Conservation (phyloP, 2,888 invertebrate genomes). For the Drosophila monieri region DNA sequence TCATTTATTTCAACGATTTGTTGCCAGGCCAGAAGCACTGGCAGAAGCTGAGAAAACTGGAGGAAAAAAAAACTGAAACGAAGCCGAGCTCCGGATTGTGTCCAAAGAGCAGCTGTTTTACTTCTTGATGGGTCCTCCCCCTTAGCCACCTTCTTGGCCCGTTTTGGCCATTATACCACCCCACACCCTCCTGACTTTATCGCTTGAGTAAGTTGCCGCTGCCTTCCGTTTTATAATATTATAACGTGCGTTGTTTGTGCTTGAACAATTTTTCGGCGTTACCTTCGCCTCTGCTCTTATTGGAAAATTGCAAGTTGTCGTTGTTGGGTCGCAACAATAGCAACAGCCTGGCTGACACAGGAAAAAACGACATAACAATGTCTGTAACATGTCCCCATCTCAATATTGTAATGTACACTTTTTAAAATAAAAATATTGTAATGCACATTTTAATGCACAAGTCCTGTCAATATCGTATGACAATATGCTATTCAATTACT, state of each 20-base stretch:
- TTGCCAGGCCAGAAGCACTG: conserved; percentile 62
- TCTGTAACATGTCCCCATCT: neutral
- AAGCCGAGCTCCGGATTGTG: conserved; percentile 48
- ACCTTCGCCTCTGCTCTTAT: conserved; percentile 71
- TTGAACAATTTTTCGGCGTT: conserved; percentile 76
- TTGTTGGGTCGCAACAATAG: conserved; percentile 32
- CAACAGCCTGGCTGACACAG: conserved; percentile 22
- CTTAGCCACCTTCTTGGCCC: conserved; percentile 1
- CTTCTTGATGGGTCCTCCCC: conserved; percentile 65
- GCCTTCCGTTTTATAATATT: conserved; percentile 76
- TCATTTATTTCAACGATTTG: conserved; percentile 80
- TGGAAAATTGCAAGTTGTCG: conserved; percentile 75
- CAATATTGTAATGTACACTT: neutral
- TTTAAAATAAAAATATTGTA: neutral
- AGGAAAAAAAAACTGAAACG: conserved; percentile 7
- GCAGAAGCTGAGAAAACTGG: conserved; percentile 23
- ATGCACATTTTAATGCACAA: neutral
- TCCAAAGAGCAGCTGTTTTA: conserved; percentile 78
- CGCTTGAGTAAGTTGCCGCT: conserved; percentile 74
- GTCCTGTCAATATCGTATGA: neutral
- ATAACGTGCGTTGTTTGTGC: conserved; percentile 79
- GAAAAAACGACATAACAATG: neutral
- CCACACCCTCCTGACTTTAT: conserved; percentile 62
- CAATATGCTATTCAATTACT: neutral
- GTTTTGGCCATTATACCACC: conserved; percentile 1